Percentiles rank a stretch among this genome's conserved stretches.
Conservation (phyloP, 2,113 vertebrate species). For the Pollachius pollachius region DNA sequence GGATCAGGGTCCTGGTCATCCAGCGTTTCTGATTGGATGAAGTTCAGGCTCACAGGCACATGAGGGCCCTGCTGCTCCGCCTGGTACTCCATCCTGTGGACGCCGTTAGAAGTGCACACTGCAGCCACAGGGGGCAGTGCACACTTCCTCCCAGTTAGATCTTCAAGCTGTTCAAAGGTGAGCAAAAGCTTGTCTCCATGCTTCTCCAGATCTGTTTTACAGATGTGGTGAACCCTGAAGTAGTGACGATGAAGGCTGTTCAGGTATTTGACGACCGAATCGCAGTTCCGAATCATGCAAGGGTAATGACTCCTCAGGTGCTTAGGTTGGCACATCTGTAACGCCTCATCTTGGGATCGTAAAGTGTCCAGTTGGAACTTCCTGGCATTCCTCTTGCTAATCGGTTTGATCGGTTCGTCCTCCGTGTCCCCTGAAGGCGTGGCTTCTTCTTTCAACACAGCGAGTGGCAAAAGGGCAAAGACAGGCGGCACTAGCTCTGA, state of each 20-base stretch:
- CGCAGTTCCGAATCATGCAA: conserved; percentile 91
- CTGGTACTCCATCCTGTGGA: conserved; percentile 68
- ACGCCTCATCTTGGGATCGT: conserved; percentile 83
- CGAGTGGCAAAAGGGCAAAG: no score
- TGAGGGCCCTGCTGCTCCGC: conserved; percentile 52
- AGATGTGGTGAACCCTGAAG: conserved; percentile 80
- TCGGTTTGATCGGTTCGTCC: conserved; percentile 2
- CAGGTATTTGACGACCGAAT: conserved; percentile 85
- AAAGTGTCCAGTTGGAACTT: conserved; percentile 19
- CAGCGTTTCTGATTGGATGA: conserved; percentile 43
- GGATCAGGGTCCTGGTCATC: conserved; percentile 38
- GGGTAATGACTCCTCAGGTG: conserved; percentile 80
- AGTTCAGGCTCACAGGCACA: conserved; percentile 58
- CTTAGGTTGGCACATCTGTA: conserved; percentile 92
- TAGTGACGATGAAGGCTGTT: conserved; percentile 90
- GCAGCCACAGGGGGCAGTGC: conserved; percentile 47
- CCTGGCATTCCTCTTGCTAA: neutral
- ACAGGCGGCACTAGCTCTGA: no score
- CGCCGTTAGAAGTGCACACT: conserved; percentile 49
- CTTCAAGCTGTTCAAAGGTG: conserved; percentile 72
- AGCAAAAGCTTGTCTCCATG: conserved; percentile 78
- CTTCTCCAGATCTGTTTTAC: conserved; percentile 63
- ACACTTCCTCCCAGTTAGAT: conserved; percentile 74
- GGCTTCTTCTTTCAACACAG: neutral
- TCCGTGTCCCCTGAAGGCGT: conserved; percentile 23